Base-by-base conservation (phyloP, 2,113 vertebrate species). In the Chrysemys picta region DNA sequence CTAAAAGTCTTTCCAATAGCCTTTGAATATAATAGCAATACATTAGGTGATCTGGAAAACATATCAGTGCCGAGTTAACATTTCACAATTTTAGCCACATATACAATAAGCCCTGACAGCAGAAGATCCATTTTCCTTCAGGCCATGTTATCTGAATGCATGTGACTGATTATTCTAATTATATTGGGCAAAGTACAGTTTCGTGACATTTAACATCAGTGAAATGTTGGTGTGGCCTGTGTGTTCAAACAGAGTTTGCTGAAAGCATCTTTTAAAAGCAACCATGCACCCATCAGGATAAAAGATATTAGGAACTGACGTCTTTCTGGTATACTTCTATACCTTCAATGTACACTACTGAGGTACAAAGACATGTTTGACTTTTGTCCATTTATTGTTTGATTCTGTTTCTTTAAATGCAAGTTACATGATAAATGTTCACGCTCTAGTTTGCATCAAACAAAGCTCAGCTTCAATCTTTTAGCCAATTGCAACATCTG, bases 401-500 rank as follows among this genome's bases (percentile, higher is more conserved):
- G 83, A 85, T 92, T 76, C 94, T 89, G 91, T 87, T 95, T 88
- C 90, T 97, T 97, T 98, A 95, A 97, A 96, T 97, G 13, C 38
- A 75, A 94, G 93, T 93, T 94, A 95, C 54, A 89, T n/a, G 80
- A 96, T 85, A 94, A 96, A 97, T 91, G 49, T 96, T 97, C 94
- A 98, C 76, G 97, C 91, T 97, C 97, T 92, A 94, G 84, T 96
- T 96, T 96, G 91, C 89, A 95, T 96, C 97, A 93, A 97, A 97
- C 92, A 97, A 98, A 97, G 87, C 93, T 97, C 85, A 65, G n/a
- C 81, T 98, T 97, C 90, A 92, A 81, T 96, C 87, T 96, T 97
- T 97, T 95, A 97, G 97, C 97, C 96, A 93, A 96, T 88, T 96
- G 81, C 87, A 97, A 96, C 96, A 98, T 97, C 97, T 98, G 96